phyloP scores from a whole-genome alignment of 2,113 vertebrate genomes.

The Gymnorhina tibicen region DNA sequence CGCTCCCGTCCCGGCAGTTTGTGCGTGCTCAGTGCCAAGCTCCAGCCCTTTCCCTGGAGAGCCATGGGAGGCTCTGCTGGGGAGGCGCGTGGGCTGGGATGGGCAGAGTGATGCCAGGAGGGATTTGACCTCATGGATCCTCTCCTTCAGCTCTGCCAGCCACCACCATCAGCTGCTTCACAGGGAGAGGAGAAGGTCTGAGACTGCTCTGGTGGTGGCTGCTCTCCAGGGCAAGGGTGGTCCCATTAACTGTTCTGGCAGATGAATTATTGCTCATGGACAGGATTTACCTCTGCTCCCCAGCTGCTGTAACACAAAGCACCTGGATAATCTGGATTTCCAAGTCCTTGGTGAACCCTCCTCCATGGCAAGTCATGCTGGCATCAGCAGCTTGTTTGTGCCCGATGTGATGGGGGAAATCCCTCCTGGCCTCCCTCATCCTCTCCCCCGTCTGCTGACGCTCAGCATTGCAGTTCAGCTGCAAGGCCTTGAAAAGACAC shows the following conservation, averaged over 20 bases:
- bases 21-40: background rate
- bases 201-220: background rate
- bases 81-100: fast-evolving
- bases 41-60: background rate
- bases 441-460: background rate
- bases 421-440: background rate
- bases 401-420: fast-evolving
- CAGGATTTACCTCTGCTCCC: background rate
- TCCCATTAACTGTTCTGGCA: background rate
- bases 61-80: background rate
- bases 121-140: background rate
- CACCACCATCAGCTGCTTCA: background rate
- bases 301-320: background rate
- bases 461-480: background rate
- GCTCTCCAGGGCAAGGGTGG: background rate
- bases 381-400: background rate
- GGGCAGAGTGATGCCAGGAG: background rate
- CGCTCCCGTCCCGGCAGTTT: fast-evolving
- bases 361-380: background rate
- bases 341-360: background rate
- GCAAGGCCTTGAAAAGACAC: background rate
- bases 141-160: background rate
- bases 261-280: background rate
- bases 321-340: background rate
- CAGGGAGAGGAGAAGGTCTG: background rate